These are phyloP conservation scores for Vannuccia rotundouncinata DNA, from an alignment of 2,888 invertebrate genomes.

Conservation along the genomic window DNA sequence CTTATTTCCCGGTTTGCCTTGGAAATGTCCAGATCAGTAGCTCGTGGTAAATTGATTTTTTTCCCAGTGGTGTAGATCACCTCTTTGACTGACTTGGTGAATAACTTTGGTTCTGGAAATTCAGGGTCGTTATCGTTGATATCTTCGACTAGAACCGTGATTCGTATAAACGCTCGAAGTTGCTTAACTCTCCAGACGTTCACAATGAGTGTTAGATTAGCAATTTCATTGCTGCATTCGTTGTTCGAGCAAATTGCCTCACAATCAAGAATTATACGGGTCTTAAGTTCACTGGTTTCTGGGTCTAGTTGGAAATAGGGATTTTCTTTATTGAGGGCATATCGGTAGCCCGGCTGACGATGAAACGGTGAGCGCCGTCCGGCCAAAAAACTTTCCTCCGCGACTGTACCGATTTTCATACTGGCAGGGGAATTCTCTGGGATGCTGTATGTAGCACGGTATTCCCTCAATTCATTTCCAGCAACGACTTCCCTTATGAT, in stretches of 20 bases:
- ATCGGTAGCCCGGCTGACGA: background rate
- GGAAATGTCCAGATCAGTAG: background rate
- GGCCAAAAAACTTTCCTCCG: background rate
- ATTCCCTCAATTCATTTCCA: background rate
- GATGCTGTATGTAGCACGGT: background rate
- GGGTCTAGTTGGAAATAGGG: background rate
- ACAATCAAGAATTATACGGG: background rate
- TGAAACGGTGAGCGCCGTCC: background rate
- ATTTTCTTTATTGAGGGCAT: background rate
- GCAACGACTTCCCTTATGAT: background rate
- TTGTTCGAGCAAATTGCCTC: background rate
- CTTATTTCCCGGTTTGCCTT: background rate
- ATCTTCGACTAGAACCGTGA: background rate
- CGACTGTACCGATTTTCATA: constrained; percentile 9
- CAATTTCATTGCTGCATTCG: background rate
- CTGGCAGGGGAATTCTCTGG: background rate
- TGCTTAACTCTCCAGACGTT: background rate
- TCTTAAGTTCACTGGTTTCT: background rate
- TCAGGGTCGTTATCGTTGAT: background rate
- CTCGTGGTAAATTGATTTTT: background rate
- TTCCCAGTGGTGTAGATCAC: background rate
- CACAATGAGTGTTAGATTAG: background rate
- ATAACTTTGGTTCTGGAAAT: background rate
- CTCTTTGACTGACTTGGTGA: background rate
- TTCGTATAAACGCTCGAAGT: background rate